Base-by-base conservation (phyloP, 2,113 vertebrate genomes). In the Panthera leo region DNA sequence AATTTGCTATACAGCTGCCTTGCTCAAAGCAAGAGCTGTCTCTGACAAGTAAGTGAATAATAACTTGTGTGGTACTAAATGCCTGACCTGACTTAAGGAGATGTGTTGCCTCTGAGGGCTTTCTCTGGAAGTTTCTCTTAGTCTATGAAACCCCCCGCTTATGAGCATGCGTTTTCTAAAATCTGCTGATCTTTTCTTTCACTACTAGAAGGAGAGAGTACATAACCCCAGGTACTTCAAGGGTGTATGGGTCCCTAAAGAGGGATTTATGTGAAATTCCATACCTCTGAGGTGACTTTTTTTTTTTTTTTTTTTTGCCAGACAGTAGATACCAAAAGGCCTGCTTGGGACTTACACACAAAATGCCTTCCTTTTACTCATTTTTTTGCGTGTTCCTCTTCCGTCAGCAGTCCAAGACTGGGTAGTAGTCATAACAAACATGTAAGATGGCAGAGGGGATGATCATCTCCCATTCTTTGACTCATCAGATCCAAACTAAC, bases 1-100 rank as follows among this genome's bases (percentile, higher is more conserved):
- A 91, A 99, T 99, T 99, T 99, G 99, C 98, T 99, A 99, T 99
- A 99, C 99, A 98, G 99, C 99, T 93, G 99, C 99, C 25, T 98
- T 99, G 98, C 99, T 99, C 97, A 99, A 99, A 99, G 99, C 99
- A 97, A 99, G 99, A 99, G 99, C 99, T 95, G 99, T 99, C 79
- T 99, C 99, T n/a, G 99, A 99, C 99, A 99, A 99, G 99, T 99
- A 99, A 99, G 99, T 99, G 97, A 89, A n/a, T 93, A 70, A 95
- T 79, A 95, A 83, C 95, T 82, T 95, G 95, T 97, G 79, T 29
- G 95, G 42, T 95, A 11, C 86, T 97, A 92, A 97, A 87, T 93
- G 94, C 82, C 78, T 93, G 80, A 78, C 70, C 92, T 5, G 27
- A 92, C 45, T 36, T 19, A 25, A 96, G 51, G 85, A 85, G 70